Evolutionary conservation across 2,888 invertebrate genomes (phyloP).

Genomic region (Flabesymbios commensalis): DNA sequence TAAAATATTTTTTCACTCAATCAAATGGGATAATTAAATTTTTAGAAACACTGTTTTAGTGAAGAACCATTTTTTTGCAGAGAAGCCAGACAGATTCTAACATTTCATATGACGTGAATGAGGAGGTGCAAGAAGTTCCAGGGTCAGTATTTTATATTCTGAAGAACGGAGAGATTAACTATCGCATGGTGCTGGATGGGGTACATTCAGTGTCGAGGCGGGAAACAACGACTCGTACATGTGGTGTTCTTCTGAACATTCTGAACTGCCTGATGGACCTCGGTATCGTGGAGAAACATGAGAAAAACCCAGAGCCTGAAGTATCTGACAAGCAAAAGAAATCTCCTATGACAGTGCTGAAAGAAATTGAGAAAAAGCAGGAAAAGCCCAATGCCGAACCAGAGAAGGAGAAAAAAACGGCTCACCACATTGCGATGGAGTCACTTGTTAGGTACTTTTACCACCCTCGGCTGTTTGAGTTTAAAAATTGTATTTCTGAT

Average conservation of each 20-base stretch:
- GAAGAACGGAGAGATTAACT: slow-evolving; percentile 90
- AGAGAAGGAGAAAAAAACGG: slow-evolving; percentile 6
- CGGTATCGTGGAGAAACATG: slow-evolving; percentile 67
- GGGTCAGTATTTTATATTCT: slow-evolving; percentile 84
- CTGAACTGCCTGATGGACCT: slow-evolving; percentile 90
- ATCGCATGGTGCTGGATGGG: slow-evolving; percentile 64
- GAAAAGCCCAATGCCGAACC: slow-evolving; percentile 17
- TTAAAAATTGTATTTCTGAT: no score
- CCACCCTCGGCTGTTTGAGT: no score
- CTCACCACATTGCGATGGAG: slow-evolving; percentile 66
- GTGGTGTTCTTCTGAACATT: slow-evolving; percentile 90
- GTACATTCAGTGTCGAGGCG: slow-evolving; percentile 19
- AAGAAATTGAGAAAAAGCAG: neutral
- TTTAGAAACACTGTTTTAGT: no score
- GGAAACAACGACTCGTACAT: slow-evolving; percentile 77
- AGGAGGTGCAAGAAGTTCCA: slow-evolving; percentile 63
- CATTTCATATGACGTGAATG: slow-evolving; percentile 48
- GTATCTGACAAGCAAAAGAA: no score
- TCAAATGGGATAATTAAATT: no score
- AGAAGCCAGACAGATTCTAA: slow-evolving; percentile 58
- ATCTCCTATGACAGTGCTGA: no score
- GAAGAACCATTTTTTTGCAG: slow-evolving; percentile 6
- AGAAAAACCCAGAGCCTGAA: no score
- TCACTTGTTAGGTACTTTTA: slow-evolving; percentile 65
- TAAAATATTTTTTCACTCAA: no score